Evolutionary conservation across 2,888 invertebrate genomes (phyloP), one percentile per base, ranked within the genome.

Genomic region (Drosophila longiperda): DNA sequence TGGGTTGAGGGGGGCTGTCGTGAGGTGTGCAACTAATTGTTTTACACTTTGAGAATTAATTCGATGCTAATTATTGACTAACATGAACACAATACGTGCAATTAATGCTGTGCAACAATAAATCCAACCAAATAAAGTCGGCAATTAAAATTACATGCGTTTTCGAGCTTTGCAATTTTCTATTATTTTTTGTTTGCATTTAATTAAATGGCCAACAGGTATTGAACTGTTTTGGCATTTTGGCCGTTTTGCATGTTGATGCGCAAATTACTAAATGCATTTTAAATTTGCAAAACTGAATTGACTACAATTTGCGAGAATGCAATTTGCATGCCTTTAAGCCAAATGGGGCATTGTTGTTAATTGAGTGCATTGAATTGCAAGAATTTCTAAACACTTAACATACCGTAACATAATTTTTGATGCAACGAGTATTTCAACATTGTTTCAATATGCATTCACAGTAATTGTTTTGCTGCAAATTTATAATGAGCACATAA

Each of bases 1-100:
- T 49, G 7, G 11, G 40, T 32, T 38, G 17, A 20, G 34, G 34
- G 34, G 40, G 53, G 15, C 3, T 50, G 52, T 52, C 23, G 52
- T 52, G 62, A 75, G 68, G 75, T 86, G 87, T 75, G 69, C 66
- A 57, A 66, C 84, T 89, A 87, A 87, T 87, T 89, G 87, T 78
- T 71, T 80, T 69, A 66, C 78, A 76, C 71, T 87, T 84, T 75
- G 86, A 67, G 84, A 73, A 85, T 87, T 89, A 89, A 89, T 82
- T 80, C 73, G 67, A 82, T 76, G 78, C 89, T 85, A 82, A 87
- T 87, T 89, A 87, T 71, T 66, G 73, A 60, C 72, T 55, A 80
- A 80, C 68, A 84, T 63, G 69, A 59, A 59, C 78, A 89, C 84
- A 84, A 87, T 88, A 74, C 83, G 73, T 72, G 74, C 73, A 87